These are phyloP conservation scores for Phycodurus eques DNA, from an alignment of 2,113 vertebrate genomes.

Conservation along the genomic window DNA sequence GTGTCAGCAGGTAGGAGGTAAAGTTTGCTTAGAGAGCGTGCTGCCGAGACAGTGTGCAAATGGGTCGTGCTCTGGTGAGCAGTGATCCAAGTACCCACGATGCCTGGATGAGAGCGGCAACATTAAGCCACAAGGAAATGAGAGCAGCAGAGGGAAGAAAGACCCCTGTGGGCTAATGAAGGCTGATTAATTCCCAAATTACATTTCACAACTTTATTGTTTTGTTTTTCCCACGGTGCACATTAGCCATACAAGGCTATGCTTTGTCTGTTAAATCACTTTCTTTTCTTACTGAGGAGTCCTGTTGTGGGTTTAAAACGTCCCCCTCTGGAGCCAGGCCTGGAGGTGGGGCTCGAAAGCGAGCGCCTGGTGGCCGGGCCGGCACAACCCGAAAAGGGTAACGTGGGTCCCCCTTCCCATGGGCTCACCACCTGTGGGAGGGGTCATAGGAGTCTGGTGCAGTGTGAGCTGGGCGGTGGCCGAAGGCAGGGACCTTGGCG, in stretches of 20 bases:
- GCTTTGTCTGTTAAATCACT: conserved; percentile 13
- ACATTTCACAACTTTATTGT: conserved; percentile 56
- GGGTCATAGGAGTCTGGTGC: too few species aligned
- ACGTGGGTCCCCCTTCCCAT: too few species aligned
- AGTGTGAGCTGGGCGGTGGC: too few species aligned
- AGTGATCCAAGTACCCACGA: conserved; percentile 60
- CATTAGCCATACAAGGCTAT: conserved; percentile 6
- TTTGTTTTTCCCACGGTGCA: conserved; percentile 25
- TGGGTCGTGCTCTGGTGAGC: conserved; percentile 63
- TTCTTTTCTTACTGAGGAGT: conserved; percentile 24
- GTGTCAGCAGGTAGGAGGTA: conserved; percentile 59
- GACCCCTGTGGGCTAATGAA: conserved; percentile 63
- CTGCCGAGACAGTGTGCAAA: conserved; percentile 61
- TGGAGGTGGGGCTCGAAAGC: too few species aligned
- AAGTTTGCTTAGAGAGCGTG: conserved; percentile 71
- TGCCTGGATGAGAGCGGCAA: conserved; percentile 51
- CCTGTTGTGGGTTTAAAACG: conserved; percentile 25
- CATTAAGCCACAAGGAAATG: conserved; percentile 47
- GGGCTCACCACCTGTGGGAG: too few species aligned
- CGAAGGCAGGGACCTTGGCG: too few species aligned
- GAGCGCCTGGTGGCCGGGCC: too few species aligned
- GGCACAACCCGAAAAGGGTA: too few species aligned
- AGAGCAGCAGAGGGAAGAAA: conserved; percentile 31
- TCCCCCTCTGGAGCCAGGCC: background rate
- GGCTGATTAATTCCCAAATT: conserved; percentile 69